Evolutionary conservation across 2,888 invertebrate genomes (phyloP).

Genomic region (Caenorhabditis zanzibari): DNA sequence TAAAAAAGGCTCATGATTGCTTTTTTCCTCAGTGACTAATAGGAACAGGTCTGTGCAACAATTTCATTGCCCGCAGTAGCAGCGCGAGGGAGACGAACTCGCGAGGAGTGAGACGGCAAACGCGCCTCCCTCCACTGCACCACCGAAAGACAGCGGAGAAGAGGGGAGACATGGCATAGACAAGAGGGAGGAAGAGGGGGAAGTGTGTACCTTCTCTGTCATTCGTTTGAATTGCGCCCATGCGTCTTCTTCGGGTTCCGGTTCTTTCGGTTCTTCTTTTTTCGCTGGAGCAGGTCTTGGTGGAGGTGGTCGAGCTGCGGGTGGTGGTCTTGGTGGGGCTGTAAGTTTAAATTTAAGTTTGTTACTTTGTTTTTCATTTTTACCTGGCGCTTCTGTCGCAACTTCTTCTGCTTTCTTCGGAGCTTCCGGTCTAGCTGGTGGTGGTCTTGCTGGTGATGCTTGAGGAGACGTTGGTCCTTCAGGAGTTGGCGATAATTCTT

Average conservation of each 20-base stretch:
- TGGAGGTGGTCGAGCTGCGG: constrained; percentile 72
- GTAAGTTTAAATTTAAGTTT: background rate
- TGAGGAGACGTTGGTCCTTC: constrained; percentile 24
- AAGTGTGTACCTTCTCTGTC: constrained; percentile 77
- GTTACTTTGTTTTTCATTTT: background rate
- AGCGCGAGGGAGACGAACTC: constrained; percentile 28
- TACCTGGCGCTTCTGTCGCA: constrained; percentile 17
- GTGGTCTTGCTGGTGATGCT: constrained; percentile 58
- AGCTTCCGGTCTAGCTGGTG: constrained; percentile 70
- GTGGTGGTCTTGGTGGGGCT: constrained; percentile 71
- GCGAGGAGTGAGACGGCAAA: background rate
- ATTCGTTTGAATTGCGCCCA: constrained; percentile 82
- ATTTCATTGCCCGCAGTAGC: constrained; percentile 62
- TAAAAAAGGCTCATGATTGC: constrained; percentile 68
- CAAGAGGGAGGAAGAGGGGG: background rate
- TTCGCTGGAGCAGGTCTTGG: constrained; percentile 68
- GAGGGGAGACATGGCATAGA: background rate
- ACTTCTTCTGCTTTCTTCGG: constrained; percentile 52
- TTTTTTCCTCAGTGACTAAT: constrained; percentile 63
- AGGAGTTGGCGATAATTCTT: constrained; percentile 41
- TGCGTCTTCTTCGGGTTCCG: constrained; percentile 81
- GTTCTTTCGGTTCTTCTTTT: constrained; percentile 59
- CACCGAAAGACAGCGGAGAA: constrained; percentile 13
- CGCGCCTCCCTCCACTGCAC: constrained; percentile 52
- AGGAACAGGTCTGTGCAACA: constrained; percentile 70